Conservation (phyloP, 2,797 vertebrate genomes). For the Hipposideros larvatus region DNA sequence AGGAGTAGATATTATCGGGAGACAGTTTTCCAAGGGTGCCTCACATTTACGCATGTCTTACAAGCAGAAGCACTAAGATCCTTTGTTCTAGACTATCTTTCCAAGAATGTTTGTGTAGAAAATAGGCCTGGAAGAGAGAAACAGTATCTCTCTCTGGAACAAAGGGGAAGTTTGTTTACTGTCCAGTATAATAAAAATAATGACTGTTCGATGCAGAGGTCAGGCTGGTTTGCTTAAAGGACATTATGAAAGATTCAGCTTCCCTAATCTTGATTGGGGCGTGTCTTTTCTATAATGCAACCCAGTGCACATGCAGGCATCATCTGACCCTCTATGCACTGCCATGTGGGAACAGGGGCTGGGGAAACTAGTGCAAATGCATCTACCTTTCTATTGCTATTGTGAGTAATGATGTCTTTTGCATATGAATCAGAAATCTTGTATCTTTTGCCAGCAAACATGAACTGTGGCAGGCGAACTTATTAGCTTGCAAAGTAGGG, state of each 20-base stretch:
- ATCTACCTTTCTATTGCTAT: background rate
- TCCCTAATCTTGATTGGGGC: background rate
- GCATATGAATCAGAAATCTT: background rate
- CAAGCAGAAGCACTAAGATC: background rate
- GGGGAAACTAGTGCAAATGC: background rate
- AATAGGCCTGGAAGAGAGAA: background rate
- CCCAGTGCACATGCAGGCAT: accelerated
- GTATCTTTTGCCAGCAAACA: background rate
- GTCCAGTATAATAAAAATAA: slow-evolving; percentile 5
- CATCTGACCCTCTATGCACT: background rate
- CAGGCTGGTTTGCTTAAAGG: background rate
- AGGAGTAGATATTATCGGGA: background rate
- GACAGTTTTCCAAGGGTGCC: background rate
- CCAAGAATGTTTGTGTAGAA: background rate
- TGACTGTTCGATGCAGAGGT: background rate
- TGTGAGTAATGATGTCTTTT: background rate
- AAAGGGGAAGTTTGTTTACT: slow-evolving; percentile 23
- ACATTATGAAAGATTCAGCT: background rate
- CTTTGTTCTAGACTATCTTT: background rate
- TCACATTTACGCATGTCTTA: background rate
- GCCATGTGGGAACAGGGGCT: background rate
- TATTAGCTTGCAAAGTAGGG: background rate
- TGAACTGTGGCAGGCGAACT: background rate
- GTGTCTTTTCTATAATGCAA: background rate
- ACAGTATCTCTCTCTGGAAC: background rate